Evolutionary conservation across 1,140 invertebrate species (phyloP), one percentile per base, ranked within the genome.

Genomic region (Papilio xuthus): DNA sequence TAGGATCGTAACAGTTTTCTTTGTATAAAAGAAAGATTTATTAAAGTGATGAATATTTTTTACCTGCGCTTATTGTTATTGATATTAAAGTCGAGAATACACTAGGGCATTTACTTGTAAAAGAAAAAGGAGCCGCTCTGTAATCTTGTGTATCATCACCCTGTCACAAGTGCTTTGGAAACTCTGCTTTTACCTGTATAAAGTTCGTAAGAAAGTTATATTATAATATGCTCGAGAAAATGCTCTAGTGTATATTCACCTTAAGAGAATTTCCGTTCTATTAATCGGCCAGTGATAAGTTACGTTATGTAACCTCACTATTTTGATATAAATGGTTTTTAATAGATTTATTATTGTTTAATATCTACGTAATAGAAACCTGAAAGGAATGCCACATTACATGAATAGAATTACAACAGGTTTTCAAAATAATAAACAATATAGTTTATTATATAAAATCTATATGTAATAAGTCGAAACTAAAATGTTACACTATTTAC

Each of bases 221-320:
- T n/a, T n/a, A n/a, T n/a, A n/a, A n/a, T n/a, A n/a, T n/a, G n/a
- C n/a, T n/a, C n/a, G n/a, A n/a, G n/a, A n/a, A n/a, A n/a, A n/a
- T n/a, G n/a, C n/a, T n/a, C n/a, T n/a, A n/a, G n/a, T n/a, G n/a
- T n/a, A n/a, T n/a, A n/a, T n/a, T n/a, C n/a, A n/a, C n/a, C n/a
- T n/a, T n/a, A 28, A 28, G 20, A 63, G 60, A 63, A 63, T 63
- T 63, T 63, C 60, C 60, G 60, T 63, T 63, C 60, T 28, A 63
- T 28, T 63, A 63, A 63, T 63, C 26, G 60, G 10, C 26, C 60
- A 63, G 28, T 63, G 60, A 63, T 26, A 63, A 63, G 23, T 26
- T 63, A 63, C 60, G 13, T 63, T 63, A 3, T 28, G 12, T 63
- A 63, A 63, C n/a, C 8, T 50, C 47, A 26, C 60, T 63, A 63